Evolutionary conservation across 2,797 vertebrate genomes (phyloP), one percentile per base, ranked within the genome.

Genomic region (Thripadectes ignobilis): DNA sequence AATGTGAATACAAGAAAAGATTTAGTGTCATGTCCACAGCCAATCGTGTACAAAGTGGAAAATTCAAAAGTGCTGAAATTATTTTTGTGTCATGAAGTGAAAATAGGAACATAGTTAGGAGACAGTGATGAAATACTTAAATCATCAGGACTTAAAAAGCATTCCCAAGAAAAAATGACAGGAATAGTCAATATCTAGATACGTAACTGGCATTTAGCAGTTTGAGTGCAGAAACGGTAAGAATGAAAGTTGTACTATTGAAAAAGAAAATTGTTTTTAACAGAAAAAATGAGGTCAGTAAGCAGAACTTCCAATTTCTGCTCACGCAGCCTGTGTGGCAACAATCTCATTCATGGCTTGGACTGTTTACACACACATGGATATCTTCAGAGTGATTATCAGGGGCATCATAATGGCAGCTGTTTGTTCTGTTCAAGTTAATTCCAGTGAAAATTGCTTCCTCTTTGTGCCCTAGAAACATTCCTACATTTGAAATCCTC

Each of bases 381-480:
- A 45, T 68, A 46, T 72, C 82, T 89, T 32, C 38, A 62, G 51
- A 67, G 45, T 73, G 57, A 65, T 74, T 92, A 52, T 86, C 46
- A 78, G 61, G 22, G 54, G 19, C 66, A 62, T 89, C 43, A 22
- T 75, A 84, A 65, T 75, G 85, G 65, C 85, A 83, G 72, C 68
- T 83, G 55, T 91, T 88, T 71, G 61, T 93, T 92, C 83, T 43
- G 27, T 86, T 93, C 55, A 63, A 29, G 88, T 85, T 77, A 85
- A 94, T 95, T 93, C 51, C n/a, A 86, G 67, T 78, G 90, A 91
- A 96, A 93, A 95, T 79, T 81, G 14, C 74, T 90, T 77, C 85
- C 80, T 94, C 59, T 90, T 92, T 94, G 62, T 81, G 43, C 63
- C 20, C 38, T 93, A 92, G 76, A 92, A 95, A 85, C 63, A 79